Evolutionary conservation across 2,797 vertebrate genomes (phyloP).

Genomic region (Coregonus ussuriensis): DNA sequence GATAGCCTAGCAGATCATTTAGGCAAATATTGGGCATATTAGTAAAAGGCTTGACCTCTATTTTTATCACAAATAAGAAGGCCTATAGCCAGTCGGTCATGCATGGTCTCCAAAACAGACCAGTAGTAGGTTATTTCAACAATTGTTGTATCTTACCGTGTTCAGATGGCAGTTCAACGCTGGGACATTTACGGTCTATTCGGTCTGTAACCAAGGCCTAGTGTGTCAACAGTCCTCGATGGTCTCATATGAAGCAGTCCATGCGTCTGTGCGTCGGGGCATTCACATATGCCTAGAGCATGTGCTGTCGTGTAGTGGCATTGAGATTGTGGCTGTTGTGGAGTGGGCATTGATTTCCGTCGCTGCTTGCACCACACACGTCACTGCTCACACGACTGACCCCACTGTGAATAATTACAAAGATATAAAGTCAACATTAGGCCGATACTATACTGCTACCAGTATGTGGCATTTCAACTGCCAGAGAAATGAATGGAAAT

Average conservation of each 20-base stretch:
- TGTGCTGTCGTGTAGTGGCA: not conserved
- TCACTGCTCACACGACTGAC: slow-evolving; percentile 4
- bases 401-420: not conserved
- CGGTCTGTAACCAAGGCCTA: not conserved
- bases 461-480: not conserved
- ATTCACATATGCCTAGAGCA: not conserved
- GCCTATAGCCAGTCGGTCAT: not conserved
- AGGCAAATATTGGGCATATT: not conserved
- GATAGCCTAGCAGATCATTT: not conserved
- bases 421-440: not conserved
- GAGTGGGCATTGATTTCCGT: not conserved
- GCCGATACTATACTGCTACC: not conserved
- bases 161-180: not conserved
- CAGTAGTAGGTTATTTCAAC: not conserved
- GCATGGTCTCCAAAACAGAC: not conserved
- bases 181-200: not conserved
- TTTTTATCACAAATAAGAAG: not conserved
- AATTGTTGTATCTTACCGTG: not conserved
- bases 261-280: not conserved
- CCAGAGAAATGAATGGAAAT: not conserved
- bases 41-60: not conserved
- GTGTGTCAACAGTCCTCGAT: not conserved
- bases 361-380: not conserved
- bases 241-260: not conserved
- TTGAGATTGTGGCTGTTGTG: not conserved